These are phyloP conservation scores for Neodon shergylaensis DNA, from an alignment of 2,113 vertebrate genomes.

Conservation along the genomic window DNA sequence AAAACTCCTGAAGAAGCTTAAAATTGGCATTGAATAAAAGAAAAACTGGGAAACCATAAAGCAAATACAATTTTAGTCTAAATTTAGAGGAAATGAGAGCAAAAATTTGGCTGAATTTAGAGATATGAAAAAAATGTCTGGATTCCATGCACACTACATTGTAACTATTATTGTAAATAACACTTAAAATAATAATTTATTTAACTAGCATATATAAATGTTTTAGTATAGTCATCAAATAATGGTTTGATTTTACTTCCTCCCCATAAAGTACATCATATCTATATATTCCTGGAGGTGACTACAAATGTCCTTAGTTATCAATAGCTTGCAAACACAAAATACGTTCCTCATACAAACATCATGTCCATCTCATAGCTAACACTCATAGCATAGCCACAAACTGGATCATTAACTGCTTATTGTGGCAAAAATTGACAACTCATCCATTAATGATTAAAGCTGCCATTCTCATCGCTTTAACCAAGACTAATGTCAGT, in stretches of 20 bases:
- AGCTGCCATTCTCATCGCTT: not conserved
- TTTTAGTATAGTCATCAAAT: not conserved
- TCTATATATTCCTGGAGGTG: not conserved
- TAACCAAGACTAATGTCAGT: not conserved
- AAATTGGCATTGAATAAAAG: not conserved
- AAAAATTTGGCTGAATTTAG: conserved; percentile 29
- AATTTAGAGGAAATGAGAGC: not conserved
- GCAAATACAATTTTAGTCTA: not conserved
- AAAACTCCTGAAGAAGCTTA: not conserved
- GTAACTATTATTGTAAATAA: not conserved
- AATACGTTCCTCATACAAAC: not conserved
- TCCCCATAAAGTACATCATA: not conserved
- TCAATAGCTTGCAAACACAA: not conserved
- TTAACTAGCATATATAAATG: not conserved
- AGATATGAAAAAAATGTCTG: not conserved
- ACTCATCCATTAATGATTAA: not conserved
- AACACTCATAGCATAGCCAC: not conserved
- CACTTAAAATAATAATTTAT: not conserved
- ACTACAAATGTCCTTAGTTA: not conserved
- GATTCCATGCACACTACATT: not conserved
- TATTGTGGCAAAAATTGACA: not conserved
- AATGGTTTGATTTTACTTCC: not conserved
- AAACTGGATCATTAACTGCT: not conserved
- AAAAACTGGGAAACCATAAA: not conserved
- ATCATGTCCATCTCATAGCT: not conserved